phyloP scores from a whole-genome alignment of 2,113 vertebrate species.

The Actenoides hombroni region DNA sequence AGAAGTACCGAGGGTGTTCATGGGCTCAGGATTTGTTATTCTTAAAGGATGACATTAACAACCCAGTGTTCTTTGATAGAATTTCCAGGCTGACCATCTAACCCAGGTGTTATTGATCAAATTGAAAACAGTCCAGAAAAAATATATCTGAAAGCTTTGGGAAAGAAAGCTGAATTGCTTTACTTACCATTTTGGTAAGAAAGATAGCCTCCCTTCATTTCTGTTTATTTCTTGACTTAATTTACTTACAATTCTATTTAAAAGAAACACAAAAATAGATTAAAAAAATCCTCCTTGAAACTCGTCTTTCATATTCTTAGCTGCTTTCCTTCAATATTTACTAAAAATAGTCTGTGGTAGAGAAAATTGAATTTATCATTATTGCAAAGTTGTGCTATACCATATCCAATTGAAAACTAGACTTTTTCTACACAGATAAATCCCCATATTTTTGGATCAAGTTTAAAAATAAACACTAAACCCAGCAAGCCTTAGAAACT shows the following conservation, averaged over 20 bases:
- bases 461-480: background rate
- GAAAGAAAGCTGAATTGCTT: background rate
- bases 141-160: background rate
- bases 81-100: background rate
- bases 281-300: background rate
- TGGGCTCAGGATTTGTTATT: background rate
- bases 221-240: conserved; percentile 87
- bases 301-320: background rate
- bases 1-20: background rate
- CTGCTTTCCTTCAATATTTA: background rate
- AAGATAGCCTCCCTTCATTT: conserved; percentile 82
- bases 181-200: conserved; percentile 81
- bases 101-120: background rate
- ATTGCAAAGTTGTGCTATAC: background rate
- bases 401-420: background rate
- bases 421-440: background rate
- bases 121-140: background rate
- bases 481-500: background rate
- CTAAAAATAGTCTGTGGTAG: background rate
- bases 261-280: background rate
- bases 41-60: background rate
- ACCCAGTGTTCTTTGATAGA: background rate
- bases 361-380: background rate
- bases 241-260: conserved; percentile 84
- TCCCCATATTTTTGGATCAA: background rate